Evolutionary conservation across 1,140 invertebrate species (phyloP).

Genomic region (Platyscapa corneri): DNA sequence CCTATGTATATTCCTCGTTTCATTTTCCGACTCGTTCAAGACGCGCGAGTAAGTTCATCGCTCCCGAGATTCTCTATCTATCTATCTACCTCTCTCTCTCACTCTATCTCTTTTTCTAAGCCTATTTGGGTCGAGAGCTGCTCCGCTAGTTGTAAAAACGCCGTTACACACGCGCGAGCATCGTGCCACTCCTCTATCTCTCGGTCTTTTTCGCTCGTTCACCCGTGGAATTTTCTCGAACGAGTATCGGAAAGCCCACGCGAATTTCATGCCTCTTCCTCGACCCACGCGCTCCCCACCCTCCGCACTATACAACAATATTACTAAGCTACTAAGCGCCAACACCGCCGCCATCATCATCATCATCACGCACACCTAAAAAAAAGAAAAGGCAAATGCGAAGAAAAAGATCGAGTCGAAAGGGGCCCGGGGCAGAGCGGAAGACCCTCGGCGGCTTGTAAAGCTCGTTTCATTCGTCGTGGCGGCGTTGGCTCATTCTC

Average conservation of each 20-base stretch:
- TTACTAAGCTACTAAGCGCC: too few relatives aligned
- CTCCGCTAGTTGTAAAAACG: neutral
- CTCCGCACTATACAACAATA: too few relatives aligned
- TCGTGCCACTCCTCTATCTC: neutral
- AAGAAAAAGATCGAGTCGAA: neutral
- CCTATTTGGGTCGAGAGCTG: slow-evolving; percentile 36
- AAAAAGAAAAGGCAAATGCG: neutral
- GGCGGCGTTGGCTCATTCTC: slow-evolving; percentile 8
- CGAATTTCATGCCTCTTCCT: slow-evolving; percentile 20
- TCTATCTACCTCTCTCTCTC: neutral
- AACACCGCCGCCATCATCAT: too few relatives aligned
- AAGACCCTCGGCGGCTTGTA: neutral
- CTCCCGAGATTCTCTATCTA: slow-evolving; percentile 2
- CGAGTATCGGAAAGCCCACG: neutral
- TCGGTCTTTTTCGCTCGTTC: neutral
- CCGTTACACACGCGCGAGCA: neutral
- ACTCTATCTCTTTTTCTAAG: neutral
- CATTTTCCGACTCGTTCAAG: neutral
- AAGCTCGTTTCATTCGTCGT: slow-evolving; percentile 2
- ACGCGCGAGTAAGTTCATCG: slow-evolving; percentile 19
- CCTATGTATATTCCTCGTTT: neutral
- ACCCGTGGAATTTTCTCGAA: slow-evolving; percentile 23
- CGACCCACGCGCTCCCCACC: neutral
- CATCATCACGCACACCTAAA: neutral
- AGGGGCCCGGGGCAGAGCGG: neutral